phyloP scores from a whole-genome alignment of 2,797 vertebrate genomes.

The Threskiornis aethiopicus region DNA sequence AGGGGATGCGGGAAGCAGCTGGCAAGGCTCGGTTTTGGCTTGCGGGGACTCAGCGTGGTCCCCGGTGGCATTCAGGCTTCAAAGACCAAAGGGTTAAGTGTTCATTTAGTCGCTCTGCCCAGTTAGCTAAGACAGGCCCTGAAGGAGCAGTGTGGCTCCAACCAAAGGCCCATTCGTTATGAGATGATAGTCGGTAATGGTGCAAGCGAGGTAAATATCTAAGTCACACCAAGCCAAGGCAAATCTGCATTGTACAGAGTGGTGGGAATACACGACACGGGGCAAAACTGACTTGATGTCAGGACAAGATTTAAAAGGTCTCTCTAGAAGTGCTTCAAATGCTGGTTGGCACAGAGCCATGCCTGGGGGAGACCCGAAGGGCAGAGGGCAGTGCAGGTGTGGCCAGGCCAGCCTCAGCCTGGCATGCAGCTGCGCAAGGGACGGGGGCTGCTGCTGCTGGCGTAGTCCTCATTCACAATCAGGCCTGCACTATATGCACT shows the following conservation, averaged over 20 bases:
- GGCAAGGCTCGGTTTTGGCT: neutral
- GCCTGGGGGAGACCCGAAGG: neutral
- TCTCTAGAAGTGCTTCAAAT: neutral
- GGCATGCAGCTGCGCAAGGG: neutral
- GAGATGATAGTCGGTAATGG: fast-evolving
- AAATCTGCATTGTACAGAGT: fast-evolving
- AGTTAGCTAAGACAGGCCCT: neutral
- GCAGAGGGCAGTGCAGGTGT: neutral
- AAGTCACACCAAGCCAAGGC: fast-evolving
- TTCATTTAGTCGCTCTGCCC: neutral
- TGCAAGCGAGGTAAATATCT: fast-evolving
- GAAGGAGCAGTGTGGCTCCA: neutral
- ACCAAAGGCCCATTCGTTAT: neutral
- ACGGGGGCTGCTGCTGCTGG: neutral
- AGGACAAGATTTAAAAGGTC: neutral
- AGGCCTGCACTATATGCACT: neutral
- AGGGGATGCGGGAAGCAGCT: neutral
- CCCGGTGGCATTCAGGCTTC: neutral
- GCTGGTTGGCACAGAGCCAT: neutral
- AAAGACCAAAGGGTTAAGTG: neutral
- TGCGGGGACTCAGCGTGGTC: fast-evolving
- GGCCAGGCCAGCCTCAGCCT: neutral
- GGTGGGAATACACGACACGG: neutral
- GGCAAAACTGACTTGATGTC: neutral
- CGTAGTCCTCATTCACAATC: neutral